Conservation (phyloP, 2,797 vertebrate species). For the Triplophysa bombifrons region DNA sequence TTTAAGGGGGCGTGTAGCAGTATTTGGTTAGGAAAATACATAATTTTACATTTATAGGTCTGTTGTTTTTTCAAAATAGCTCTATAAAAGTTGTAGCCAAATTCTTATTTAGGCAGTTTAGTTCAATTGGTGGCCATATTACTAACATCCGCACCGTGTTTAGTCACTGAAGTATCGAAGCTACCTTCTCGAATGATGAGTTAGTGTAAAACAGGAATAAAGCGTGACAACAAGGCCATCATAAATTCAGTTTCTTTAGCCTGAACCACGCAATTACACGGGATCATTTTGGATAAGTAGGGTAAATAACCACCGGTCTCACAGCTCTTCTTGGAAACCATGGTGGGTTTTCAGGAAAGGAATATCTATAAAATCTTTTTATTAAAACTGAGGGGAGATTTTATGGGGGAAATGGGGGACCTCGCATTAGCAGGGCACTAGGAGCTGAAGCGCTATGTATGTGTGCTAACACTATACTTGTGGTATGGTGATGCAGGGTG, state of each 20-base stretch:
- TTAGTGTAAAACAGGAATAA: background rate
- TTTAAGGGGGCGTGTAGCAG: background rate
- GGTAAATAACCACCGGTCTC: constrained; percentile 29
- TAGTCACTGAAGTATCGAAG: background rate
- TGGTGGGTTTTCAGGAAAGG: constrained; percentile 69
- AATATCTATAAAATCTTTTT: constrained; percentile 64
- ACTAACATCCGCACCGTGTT: background rate
- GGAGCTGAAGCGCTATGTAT: constrained; percentile 54
- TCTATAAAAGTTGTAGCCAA: background rate
- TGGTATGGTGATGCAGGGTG: background rate
- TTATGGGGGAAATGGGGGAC: constrained; percentile 67
- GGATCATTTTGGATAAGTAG: constrained; percentile 6
- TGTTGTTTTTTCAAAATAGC: background rate
- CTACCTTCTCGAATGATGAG: background rate
- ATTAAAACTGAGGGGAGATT: constrained; percentile 72
- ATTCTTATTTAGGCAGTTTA: background rate
- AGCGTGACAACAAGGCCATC: background rate
- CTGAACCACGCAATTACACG: background rate
- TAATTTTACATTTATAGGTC: too few species aligned
- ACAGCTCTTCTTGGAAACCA: constrained; percentile 16
- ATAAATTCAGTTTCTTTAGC: background rate
- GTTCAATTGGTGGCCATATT: background rate
- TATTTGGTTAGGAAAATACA: background rate
- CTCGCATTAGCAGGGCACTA: constrained; percentile 67
- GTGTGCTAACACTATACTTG: background rate